Conservation (phyloP, 2,888 invertebrate species). For the Drosophila borealis region DNA sequence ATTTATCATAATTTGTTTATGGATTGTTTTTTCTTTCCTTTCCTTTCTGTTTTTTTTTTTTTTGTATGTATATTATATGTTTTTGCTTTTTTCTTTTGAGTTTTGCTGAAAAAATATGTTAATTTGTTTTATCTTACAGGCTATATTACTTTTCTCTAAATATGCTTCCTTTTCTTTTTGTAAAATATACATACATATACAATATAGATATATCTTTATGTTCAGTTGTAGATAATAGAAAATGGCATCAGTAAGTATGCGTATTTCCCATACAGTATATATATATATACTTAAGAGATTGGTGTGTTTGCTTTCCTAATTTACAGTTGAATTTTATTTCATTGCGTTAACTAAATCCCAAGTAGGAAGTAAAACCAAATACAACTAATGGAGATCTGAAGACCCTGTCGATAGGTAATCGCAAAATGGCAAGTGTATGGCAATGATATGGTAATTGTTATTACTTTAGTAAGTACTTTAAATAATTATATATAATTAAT, state of each 20-base stretch:
- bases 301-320: conserved; percentile 54
- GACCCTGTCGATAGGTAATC: conserved; percentile 38
- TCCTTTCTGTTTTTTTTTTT: background rate
- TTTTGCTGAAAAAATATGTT: conserved; percentile 78
- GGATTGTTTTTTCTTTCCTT: conserved; percentile 17
- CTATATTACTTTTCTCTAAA: conserved; percentile 57
- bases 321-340: conserved; percentile 36
- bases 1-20: conserved; percentile 39
- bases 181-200: conserved; percentile 77
- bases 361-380: conserved; percentile 34
- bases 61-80: conserved; percentile 7
- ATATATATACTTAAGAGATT: conserved; percentile 44
- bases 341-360: conserved; percentile 50
- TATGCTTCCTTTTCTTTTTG: conserved; percentile 53
- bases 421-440: conserved; percentile 56
- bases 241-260: conserved; percentile 48
- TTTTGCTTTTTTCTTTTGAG: conserved; percentile 39
- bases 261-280: conserved; percentile 25
- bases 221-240: conserved; percentile 71
- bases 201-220: conserved; percentile 66
- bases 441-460: conserved; percentile 75
- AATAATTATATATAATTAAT: conserved; percentile 21
- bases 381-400: conserved; percentile 55
- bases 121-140: conserved; percentile 55
- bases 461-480: conserved; percentile 38